These are phyloP conservation scores for Phaonia tiefii DNA, from an alignment of 2,888 invertebrate species.

Conservation along the genomic window DNA sequence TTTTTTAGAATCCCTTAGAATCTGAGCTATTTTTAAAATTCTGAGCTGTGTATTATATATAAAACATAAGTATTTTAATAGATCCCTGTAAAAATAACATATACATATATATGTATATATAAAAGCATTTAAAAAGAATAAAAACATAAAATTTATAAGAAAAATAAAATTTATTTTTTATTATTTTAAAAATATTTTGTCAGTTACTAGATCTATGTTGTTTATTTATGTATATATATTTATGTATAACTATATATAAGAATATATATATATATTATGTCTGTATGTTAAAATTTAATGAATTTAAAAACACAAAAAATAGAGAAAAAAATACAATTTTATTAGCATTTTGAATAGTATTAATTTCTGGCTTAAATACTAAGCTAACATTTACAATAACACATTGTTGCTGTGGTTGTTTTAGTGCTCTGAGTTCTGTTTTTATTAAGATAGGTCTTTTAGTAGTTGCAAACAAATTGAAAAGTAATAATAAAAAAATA, in stretches of 20 bases:
- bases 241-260: background rate
- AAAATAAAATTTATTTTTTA: too few species aligned
- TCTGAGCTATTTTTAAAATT: too few species aligned
- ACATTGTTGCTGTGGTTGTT: constrained; percentile 49
- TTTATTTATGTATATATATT: too few species aligned
- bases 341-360: constrained; percentile 13
- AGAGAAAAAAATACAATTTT: background rate
- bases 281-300: constrained; percentile 38
- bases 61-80: too few species aligned
- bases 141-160: too few species aligned
- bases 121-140: too few species aligned
- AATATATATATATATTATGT: constrained; percentile 13
- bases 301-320: constrained; percentile 46
- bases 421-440: constrained; percentile 59
- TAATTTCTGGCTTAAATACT: constrained; percentile 62
- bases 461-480: background rate
- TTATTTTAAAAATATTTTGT: too few species aligned
- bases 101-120: too few species aligned
- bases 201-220: too few species aligned
- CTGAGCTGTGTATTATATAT: too few species aligned
- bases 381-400: constrained; percentile 66
- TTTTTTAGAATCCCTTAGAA: too few species aligned
- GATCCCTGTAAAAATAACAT: too few species aligned
- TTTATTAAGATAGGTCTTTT: constrained; percentile 11
- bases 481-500: constrained; percentile 16